Base-by-base conservation (phyloP, 2,888 invertebrate genomes). In the Acleris literana region DNA sequence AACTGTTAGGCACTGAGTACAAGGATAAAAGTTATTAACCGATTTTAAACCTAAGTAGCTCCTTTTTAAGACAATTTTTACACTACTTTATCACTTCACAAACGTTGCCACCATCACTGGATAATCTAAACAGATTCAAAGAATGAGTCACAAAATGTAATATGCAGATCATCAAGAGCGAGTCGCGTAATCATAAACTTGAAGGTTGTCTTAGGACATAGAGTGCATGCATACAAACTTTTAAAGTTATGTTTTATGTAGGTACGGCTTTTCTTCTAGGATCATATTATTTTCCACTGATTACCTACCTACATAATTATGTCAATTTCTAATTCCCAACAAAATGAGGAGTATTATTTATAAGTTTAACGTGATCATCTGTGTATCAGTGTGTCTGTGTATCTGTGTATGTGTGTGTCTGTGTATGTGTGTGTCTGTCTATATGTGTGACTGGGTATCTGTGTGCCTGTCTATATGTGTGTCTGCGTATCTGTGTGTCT, bases 141-240 rank as follows among this genome's bases (percentile, higher is more conserved):
- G 44, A 13, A 70, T 89, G 88, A 89, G 78, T 89, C 87, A 90
- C 77, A 70, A 75, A 33, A 9, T 72, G 76, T 71, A 73, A 77
- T 79, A 76, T 74, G 70, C 78, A 77, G 79, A 81, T 83, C 79
- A 81, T 79, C 74, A 74, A 81, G 76, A 81, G 82, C 84, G 77
- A 83, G 80, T 69, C 74, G 72, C 20, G 39, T 56, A 55, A 44
- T 62, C 61, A 49, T 62, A 62, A 66, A 56, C 52, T 48, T 62
- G 56, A 62, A 66, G 66, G 66, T 57, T 62, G 52, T 57, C 55
- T 18, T 13, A 57, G 62, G 22, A 57, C 66, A 43, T 65, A 56
- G 29, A 49, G 65, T 65, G 17, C 60, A 18, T 11, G 20, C 13
- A 39, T 13, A 13, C 44, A 60, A 55, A 61, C 65, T 55, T 59